Evolutionary conservation across 2,888 invertebrate genomes (phyloP), one percentile per base, ranked within the genome.

Genomic region (Caenorhabditis zanzibari): DNA sequence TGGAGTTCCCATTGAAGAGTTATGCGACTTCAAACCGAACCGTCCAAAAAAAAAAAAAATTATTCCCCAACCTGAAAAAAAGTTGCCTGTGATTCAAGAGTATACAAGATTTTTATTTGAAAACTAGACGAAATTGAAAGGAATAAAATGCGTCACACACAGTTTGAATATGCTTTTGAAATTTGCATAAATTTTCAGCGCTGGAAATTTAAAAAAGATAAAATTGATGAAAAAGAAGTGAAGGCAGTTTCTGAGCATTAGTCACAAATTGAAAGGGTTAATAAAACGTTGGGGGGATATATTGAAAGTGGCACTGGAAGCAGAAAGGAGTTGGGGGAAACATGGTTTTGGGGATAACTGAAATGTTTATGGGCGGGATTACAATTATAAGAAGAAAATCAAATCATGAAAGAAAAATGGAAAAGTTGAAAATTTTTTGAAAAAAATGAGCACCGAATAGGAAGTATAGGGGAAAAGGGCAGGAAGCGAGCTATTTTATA

Each of bases 241-340:
- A 76, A 82, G 81, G 81, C 81, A 82, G 81, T 82, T 82, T 82
- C 76, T 82, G 81, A 82, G 81, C 81, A 76, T 71, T 71, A 81
- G 71, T 75, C 71, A 76, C 52, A 56, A 41, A 54, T 35, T 52
- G 38, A 12, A 24, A 14, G 14, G 14, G 56, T 41, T 44, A 41
- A 41, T n/a, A n/a, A n/a, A 6, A 26, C 52, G 10, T 28, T 19
- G 9, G 35, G 16, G 35, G 9, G 28, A 47, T 47, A 47, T 19
- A 54, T 44, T 32, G 38, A 41, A 71, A 61, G 16, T 76, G 75
- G 76, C 71, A 82, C 76, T 82, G 81, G 76, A 76, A 76, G 59
- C 54, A 72, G 24, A 32, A 41, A 16, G 58, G 16, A 32, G 32
- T 32, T 6, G 32, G 38, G 28, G 56, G 41, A 47, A 19, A n/a